These are phyloP conservation scores for Myotis pilosus DNA, from an alignment of 2,797 vertebrate genomes.

Conservation along the genomic window DNA sequence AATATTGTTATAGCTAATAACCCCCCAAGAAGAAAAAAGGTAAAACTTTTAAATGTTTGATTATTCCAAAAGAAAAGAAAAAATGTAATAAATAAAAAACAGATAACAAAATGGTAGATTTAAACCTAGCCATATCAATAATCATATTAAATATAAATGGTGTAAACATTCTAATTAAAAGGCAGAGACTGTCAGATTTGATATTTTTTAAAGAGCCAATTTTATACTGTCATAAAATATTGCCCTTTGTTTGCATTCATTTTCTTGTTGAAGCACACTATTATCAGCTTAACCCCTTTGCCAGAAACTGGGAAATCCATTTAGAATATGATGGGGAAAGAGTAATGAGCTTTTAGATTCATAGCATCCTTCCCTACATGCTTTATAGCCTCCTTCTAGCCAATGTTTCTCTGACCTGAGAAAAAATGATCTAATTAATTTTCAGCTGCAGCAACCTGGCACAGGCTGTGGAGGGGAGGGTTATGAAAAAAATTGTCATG, in stretches of 20 bases:
- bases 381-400: neutral
- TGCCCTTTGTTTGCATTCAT: neutral
- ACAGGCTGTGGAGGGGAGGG: neutral
- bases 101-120: neutral
- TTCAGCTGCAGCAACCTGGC: neutral
- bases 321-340: neutral
- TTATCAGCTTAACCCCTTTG: neutral
- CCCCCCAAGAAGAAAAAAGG: neutral
- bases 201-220: neutral
- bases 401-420: neutral
- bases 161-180: neutral
- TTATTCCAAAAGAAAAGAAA: neutral
- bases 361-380: neutral
- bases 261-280: neutral
- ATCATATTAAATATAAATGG: neutral
- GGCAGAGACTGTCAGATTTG: neutral
- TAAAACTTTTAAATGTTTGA: neutral
- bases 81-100: neutral
- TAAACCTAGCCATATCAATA: neutral
- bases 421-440: conserved; percentile 19
- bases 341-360: neutral
- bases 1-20: neutral
- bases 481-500: neutral
- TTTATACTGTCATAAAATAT: neutral
- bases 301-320: neutral